Conservation (phyloP, 2,797 vertebrate species). For the Pipistrellus nathusii region DNA sequence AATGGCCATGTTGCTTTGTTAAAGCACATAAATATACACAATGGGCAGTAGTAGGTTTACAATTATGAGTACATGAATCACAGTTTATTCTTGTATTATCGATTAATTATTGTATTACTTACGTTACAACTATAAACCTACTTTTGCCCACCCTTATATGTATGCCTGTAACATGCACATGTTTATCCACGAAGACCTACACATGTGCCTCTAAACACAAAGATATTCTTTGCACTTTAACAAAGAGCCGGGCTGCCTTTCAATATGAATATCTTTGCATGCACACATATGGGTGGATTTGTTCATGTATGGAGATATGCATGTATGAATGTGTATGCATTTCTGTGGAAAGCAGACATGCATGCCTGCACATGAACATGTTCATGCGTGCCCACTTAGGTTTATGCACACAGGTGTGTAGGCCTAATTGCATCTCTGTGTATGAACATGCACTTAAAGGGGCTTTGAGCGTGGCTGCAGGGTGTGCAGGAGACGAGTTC, state of each 20-base stretch:
- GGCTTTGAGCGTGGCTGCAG: not conserved
- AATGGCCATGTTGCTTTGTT: fast-evolving
- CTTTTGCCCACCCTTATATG: not conserved
- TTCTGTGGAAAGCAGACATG: not conserved
- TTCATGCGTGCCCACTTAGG: fast-evolving
- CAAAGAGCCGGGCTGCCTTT: no score
- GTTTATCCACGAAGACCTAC: not conserved
- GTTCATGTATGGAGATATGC: not conserved
- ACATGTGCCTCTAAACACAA: not conserved
- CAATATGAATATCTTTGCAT: fast-evolving
- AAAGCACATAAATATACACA: fast-evolving
- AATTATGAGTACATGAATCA: not conserved
- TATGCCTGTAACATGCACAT: fast-evolving
- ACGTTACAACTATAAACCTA: not conserved
- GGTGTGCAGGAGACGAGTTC: fast-evolving
- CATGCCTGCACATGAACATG: fast-evolving
- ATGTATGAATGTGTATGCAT: not conserved
- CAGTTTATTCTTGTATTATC: not conserved
- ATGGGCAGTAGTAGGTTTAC: not conserved
- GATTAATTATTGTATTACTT: not conserved
- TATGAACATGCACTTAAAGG: fast-evolving
- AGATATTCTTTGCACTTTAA: no score
- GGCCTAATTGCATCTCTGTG: not conserved
- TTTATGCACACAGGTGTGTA: fast-evolving
- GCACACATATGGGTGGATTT: fast-evolving